Evolutionary conservation across 37 sponge, comb jelly and placozoan genomes (phyloP), one percentile per base, ranked within the genome.

Genomic region (Crambe crambe): DNA sequence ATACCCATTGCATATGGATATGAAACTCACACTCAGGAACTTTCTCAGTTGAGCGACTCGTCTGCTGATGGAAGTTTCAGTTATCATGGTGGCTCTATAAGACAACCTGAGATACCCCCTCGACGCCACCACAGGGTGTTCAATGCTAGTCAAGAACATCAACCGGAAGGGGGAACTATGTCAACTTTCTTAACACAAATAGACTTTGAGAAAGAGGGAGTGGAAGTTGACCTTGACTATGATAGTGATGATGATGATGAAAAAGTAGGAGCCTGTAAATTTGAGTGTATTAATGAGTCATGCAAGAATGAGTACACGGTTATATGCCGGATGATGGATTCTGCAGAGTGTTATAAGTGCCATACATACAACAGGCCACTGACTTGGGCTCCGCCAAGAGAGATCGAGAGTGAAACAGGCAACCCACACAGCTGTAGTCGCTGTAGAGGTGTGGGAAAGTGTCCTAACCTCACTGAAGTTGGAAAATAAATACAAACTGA

Each of bases 151-250:
- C 29, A 31, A 8, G 36, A 18, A 20, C 67, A 66, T 36, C 3
- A 30, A 5, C 34, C 67, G 3, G 5, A 21, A 18, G 67, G 67
- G 18, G 27, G 37, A 26, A 66, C 67, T 3, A 20, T 66, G 20
- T 66, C 67, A 66, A 66, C 67, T 4, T 26, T 66, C 36, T 18
- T 66, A 6, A 66, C 67, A 31, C 67, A 66, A 37, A 3, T 5
- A 2, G 37, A 36, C 34, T 31, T 37, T 30, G 37, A 37, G 36
- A 66, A 31, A 35, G 36, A 66, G 17, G 67, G 37, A 37, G 27
- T 1, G 5, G 67, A 36, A 66, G 67, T 66, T 18, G 67, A 66
- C 37, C 67, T 66, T 3, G 67, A 66, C 27, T 36, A 66, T 66
- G 37, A 36, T 15, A 30, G 27, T 30, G 67, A 66, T 10, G 37